Percentiles rank a stretch among this genome's conserved stretches.
Conservation (phyloP, 2,888 invertebrate species). For the Lasioglossum calceatum region DNA sequence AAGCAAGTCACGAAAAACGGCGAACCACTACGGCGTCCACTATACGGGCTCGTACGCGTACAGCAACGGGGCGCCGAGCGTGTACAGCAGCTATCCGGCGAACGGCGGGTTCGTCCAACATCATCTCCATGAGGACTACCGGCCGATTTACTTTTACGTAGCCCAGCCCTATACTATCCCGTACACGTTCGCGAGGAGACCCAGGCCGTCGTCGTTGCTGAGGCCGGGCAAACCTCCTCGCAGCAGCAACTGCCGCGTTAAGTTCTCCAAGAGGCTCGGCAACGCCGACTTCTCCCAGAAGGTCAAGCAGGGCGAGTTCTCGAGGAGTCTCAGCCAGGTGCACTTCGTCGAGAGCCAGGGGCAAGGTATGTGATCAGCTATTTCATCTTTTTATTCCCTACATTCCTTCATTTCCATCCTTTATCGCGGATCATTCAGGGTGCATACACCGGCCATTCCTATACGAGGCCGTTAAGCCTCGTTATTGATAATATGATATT, state of each 20-base stretch:
- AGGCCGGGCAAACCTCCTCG: slow-evolving; percentile 72
- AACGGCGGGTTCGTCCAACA: slow-evolving; percentile 70
- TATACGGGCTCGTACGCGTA: slow-evolving; percentile 79
- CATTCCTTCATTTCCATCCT: not conserved
- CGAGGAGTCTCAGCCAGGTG: slow-evolving; percentile 81
- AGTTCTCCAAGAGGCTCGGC: slow-evolving; percentile 80
- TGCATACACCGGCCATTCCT: not conserved
- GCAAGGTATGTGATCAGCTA: slow-evolving; percentile 72
- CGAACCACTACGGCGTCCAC: slow-evolving; percentile 81
- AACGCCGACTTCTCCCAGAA: slow-evolving; percentile 81
- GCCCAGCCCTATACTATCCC: slow-evolving; percentile 82
- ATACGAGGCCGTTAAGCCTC: no score
- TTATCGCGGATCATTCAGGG: not conserved
- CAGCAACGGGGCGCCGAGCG: slow-evolving; percentile 80
- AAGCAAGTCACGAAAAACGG: slow-evolving; percentile 81
- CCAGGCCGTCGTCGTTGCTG: slow-evolving; percentile 77
- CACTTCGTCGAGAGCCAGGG: slow-evolving; percentile 79
- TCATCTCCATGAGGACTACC: slow-evolving; percentile 79
- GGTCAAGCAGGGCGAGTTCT: slow-evolving; percentile 81
- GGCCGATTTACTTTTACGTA: slow-evolving; percentile 82
- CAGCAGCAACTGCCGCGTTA: slow-evolving; percentile 77
- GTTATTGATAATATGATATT: not conserved
- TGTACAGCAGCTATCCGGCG: slow-evolving; percentile 73
- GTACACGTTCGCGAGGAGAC: slow-evolving; percentile 80
- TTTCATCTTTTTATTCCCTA: not conserved